Evolutionary conservation across 2,797 vertebrate genomes (phyloP), one percentile per base, ranked within the genome.

Genomic region (Thamnophis elegans): DNA sequence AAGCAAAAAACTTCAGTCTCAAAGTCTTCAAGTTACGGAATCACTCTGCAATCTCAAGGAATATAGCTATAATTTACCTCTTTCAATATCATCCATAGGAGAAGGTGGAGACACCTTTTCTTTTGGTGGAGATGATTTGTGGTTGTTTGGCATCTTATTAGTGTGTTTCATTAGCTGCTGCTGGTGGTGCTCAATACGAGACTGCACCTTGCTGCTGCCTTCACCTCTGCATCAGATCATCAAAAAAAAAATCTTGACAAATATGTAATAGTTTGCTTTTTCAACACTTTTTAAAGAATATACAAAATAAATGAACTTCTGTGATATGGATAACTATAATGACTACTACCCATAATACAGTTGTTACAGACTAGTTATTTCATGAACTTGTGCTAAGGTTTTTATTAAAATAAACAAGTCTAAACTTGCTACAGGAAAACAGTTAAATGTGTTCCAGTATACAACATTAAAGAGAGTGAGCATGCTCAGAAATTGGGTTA

Each of bases 191-290:
- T 97, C 98, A 56, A 97, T 94, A 51, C 96, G 98, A 93, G 98
- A 98, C 73, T 99, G 99, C 95, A 99, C 98, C 98, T 99, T 99
- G 96, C 99, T 99, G 97, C 99, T 99, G 94, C 99, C 99, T 96
- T 99, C 99, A 92, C 98, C 98, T 97, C 99, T 99, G 96, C 0
- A 94, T 82, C 90, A 42, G 85, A 96, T 89, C 92, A 91, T 10
- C 94, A 91, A 85, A 92, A 91, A 65, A 68, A n/a, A 22, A 22
- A 36, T 91, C 1, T 32, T 65, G 87, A 89, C 0, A 88, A 89
- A 58, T 56, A 32, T 88, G 12, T 3, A 25, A 36, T 26, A 42
- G 20, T 82, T 78, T 90, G 62, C 11, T 32, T 90, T 90, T 90
- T 42, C 7, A 82, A 58, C 22, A 51, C 8, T 82, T 42, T 20